Conservation (phyloP, 2,113 vertebrate species). For the Ciconia maguari region DNA sequence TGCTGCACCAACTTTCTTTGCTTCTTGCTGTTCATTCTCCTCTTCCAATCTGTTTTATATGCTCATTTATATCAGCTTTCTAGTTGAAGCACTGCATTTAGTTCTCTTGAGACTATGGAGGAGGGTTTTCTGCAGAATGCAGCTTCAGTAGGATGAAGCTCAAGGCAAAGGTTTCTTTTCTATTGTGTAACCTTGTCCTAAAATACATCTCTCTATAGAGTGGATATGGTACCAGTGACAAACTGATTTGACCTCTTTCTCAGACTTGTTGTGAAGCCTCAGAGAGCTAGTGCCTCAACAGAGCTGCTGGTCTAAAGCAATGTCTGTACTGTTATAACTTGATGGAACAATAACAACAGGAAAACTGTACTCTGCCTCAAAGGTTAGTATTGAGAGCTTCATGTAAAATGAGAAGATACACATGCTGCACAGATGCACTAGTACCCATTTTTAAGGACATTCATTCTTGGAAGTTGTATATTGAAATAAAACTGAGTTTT, state of each 20-base stretch:
- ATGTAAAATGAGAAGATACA: background rate
- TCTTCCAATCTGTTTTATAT: background rate
- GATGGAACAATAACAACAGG: background rate
- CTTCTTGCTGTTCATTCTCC: background rate
- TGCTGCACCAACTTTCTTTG: background rate
- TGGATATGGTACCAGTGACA: background rate
- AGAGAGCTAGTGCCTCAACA: background rate
- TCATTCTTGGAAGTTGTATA: background rate
- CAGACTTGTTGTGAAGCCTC: background rate
- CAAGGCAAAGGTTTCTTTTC: background rate
- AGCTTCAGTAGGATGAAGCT: background rate
- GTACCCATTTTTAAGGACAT: background rate
- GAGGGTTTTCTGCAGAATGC: background rate
- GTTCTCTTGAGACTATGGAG: background rate
- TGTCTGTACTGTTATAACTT: background rate
- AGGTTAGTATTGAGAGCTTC: background rate
- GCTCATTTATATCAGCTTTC: background rate
- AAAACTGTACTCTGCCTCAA: background rate
- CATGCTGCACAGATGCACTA: background rate
- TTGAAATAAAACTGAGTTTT: background rate
- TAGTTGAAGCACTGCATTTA: background rate
- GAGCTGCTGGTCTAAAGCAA: background rate
- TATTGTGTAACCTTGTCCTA: conserved; percentile 11
- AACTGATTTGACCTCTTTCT: conserved; percentile 2
- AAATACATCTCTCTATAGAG: background rate